These are phyloP conservation scores for Ormyrus thymus DNA, from an alignment of 2,888 invertebrate genomes.

Conservation along the genomic window DNA sequence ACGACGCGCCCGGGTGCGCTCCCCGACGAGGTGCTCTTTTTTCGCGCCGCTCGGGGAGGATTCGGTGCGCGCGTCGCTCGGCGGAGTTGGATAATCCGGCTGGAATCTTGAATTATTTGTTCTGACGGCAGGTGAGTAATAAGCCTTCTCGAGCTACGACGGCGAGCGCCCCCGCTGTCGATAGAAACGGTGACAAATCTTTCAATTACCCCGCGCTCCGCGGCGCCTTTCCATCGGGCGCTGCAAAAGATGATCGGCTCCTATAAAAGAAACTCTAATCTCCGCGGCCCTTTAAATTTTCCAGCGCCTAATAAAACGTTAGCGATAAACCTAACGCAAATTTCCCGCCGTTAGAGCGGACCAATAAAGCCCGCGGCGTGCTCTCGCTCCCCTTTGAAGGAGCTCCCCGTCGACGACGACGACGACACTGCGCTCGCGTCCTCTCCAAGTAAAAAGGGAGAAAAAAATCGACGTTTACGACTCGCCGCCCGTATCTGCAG, in stretches of 20 bases:
- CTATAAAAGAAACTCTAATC: neutral
- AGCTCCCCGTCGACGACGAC: neutral
- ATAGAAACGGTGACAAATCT: slow-evolving; percentile 33
- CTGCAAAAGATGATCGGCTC: neutral
- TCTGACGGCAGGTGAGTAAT: no score
- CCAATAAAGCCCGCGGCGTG: slow-evolving; percentile 1
- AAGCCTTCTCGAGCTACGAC: neutral
- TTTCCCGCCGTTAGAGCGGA: slow-evolving; percentile 33
- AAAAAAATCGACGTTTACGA: slow-evolving; percentile 29
- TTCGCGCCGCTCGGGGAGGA: no score
- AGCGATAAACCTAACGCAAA: slow-evolving; percentile 45
- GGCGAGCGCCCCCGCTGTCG: neutral
- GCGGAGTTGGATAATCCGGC: no score
- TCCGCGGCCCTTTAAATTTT: neutral
- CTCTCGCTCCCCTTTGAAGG: neutral
- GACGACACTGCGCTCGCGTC: neutral
- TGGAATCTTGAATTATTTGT: no score
- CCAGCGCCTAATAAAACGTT: slow-evolving; percentile 32
- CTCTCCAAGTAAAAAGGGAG: slow-evolving; percentile 15
- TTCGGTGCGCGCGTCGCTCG: no score
- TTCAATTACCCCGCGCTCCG: slow-evolving; percentile 5
- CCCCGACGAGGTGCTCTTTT: no score
- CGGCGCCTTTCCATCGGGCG: neutral
- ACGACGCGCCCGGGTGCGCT: no score
- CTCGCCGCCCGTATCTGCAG: slow-evolving; percentile 1